phyloP scores from a whole-genome alignment of 2,888 invertebrate genomes.

The Amorpha juglandis region DNA sequence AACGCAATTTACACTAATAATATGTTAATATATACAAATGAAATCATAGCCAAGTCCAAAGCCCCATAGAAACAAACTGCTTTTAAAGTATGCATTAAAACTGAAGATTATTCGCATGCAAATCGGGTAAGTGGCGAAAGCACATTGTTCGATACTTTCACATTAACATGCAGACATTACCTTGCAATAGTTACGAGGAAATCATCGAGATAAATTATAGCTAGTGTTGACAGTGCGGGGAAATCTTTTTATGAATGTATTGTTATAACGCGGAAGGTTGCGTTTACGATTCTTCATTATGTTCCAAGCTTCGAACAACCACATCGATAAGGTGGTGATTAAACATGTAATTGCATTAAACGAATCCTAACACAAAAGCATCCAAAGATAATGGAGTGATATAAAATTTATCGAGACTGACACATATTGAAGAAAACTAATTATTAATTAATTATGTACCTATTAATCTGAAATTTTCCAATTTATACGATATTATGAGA shows the following conservation, averaged over 20 bases:
- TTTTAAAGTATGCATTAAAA: constrained; percentile 26
- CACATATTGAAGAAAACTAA: neutral
- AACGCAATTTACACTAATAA: neutral
- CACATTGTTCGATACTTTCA: constrained; percentile 67
- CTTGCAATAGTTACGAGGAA: constrained; percentile 59
- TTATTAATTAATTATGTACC: neutral
- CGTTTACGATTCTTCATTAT: constrained; percentile 16
- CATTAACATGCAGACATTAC: constrained; percentile 58
- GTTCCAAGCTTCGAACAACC: constrained; percentile 9
- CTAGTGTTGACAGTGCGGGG: constrained; percentile 27
- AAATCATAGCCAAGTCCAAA: neutral
- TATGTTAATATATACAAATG: constrained; percentile 3
- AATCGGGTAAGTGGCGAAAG: constrained; percentile 59
- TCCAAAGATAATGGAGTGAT: neutral
- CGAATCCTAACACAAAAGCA: neutral
- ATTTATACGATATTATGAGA: neutral
- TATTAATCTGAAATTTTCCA: no score
- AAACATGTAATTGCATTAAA: neutral
- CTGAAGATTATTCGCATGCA: constrained; percentile 53
- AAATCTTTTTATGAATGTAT: constrained; percentile 53
- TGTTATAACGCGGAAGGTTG: constrained; percentile 41
- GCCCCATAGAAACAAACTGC: neutral
- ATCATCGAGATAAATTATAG: constrained; percentile 34
- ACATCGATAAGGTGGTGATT: constrained; percentile 8
- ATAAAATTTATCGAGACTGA: neutral